Percentiles rank a stretch among this genome's conserved stretches.
phyloP scores from a whole-genome alignment of 1,140 invertebrate genomes.

The Stenopsyche tienmushanensis region DNA sequence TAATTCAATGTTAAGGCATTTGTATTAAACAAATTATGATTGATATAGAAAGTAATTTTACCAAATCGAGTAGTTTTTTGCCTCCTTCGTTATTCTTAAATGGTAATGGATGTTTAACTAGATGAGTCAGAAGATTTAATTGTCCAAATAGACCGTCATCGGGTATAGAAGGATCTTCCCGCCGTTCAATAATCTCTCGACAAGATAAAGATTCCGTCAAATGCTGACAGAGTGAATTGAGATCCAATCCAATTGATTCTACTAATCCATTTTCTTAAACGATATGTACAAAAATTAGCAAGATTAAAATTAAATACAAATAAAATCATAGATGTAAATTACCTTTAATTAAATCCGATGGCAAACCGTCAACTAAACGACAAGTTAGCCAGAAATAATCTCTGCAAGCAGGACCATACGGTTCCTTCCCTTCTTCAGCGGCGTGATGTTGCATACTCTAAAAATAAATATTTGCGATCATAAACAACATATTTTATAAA shows the following conservation, averaged over 20 bases:
- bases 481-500: conserved; percentile 3
- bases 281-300: background rate
- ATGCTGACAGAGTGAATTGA: conserved; percentile 70
- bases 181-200: conserved; percentile 78
- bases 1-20: background rate
- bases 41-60: conserved; percentile 42
- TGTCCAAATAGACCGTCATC: conserved; percentile 90
- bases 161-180: conserved; percentile 74
- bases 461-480: conserved; percentile 21
- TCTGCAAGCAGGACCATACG: conserved; percentile 87
- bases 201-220: conserved; percentile 73
- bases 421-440: conserved; percentile 83
- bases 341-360: conserved; percentile 75
- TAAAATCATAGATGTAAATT: conserved; percentile 14
- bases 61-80: conserved; percentile 68
- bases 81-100: conserved; percentile 82
- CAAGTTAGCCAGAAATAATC: conserved; percentile 94
- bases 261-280: conserved; percentile 50
- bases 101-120: conserved; percentile 83
- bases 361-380: conserved; percentile 80
- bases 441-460: conserved; percentile 57
- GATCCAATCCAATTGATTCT: conserved; percentile 53
- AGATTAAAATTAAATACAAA: background rate
- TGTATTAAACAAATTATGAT: conserved; percentile 36
- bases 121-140: conserved; percentile 80